Base-by-base conservation (phyloP, 2,113 vertebrate species). In the Carassius gibelio region DNA sequence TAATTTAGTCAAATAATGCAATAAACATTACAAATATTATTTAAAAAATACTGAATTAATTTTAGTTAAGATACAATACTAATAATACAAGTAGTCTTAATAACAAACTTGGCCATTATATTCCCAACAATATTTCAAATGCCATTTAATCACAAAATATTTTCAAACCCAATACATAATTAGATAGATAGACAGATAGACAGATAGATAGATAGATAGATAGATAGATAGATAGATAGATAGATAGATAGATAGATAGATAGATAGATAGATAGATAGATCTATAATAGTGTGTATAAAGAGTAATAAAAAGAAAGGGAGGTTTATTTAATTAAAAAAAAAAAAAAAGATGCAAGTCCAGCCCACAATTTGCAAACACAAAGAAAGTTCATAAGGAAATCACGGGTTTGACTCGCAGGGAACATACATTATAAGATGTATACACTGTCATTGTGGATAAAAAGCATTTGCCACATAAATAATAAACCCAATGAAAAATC, bases 401-500 rank as follows among this genome's bases (percentile, higher is more conserved):
- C 2, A 57, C 0, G 6, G 17, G 6, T 59, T 59, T 59, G 17
- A 59, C 21, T 59, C 2, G 0, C 6, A 59, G 55, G 17, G 19
- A 59, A 59, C 55, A 59, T 14, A 8, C 15, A 59, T 59, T 59
- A 21, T 59, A 21, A 59, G 23, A 62, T 3, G n/a, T 62, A 10
- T n/a, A 36, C 38, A 74, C 71, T 14, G 38, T 71, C 68, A 36
- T 21, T 61, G 11, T 61, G 9, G 19, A n/a, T 42, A 62, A 42
- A 79, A 79, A 61, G 26, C 50, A 77, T 77, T 34, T 77, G 15
- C 23, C 50, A 77, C 36, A 79, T 79, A 3, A 61, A 62, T 61
- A 38, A 62, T n/a, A 61, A 79, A 79, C 74, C 48, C 15, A 52
- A 30, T 61, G 55, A 61, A 79, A 79, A 81, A 64, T 36, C 55